Evolutionary conservation across 1,140 invertebrate genomes (phyloP).

Genomic region (Diploscapter pachys): DNA sequence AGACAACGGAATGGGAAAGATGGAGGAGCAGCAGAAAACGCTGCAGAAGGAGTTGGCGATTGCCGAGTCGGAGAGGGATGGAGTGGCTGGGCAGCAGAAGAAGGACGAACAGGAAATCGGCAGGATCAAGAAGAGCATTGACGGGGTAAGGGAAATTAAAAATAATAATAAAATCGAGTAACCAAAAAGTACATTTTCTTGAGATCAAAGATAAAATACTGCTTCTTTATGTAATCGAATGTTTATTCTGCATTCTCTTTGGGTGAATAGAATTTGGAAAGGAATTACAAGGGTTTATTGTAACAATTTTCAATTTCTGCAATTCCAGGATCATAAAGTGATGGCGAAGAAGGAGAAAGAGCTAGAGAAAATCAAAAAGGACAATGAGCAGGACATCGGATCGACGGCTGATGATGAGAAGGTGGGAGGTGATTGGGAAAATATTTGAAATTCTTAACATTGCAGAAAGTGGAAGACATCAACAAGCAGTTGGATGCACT

Average conservation of each 20-base stretch:
- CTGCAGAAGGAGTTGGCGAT: background rate
- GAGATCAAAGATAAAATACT: background rate
- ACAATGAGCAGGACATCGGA: background rate
- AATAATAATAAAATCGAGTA: background rate
- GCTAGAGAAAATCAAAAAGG: conserved; percentile 7
- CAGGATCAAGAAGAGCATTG: background rate
- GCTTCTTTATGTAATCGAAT: no score
- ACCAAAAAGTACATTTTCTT: no score
- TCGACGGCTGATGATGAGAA: background rate
- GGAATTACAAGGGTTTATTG: background rate
- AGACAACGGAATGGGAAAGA: conserved; percentile 25
- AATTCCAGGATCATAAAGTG: conserved; percentile 1
- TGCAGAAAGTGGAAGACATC: conserved; percentile 1
- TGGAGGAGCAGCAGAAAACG: conserved; percentile 42
- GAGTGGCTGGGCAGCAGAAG: background rate
- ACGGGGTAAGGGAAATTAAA: background rate
- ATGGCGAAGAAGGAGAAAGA: background rate
- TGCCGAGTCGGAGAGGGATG: background rate
- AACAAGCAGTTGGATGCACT: conserved; percentile 30
- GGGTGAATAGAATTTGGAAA: background rate
- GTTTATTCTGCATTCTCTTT: no score
- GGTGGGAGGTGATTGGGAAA: background rate
- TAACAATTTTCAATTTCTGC: no score
- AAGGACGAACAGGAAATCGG: background rate
- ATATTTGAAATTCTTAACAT: background rate